phyloP scores from a whole-genome alignment of 2,113 vertebrate species.

The Oenanthe melanoleuca region DNA sequence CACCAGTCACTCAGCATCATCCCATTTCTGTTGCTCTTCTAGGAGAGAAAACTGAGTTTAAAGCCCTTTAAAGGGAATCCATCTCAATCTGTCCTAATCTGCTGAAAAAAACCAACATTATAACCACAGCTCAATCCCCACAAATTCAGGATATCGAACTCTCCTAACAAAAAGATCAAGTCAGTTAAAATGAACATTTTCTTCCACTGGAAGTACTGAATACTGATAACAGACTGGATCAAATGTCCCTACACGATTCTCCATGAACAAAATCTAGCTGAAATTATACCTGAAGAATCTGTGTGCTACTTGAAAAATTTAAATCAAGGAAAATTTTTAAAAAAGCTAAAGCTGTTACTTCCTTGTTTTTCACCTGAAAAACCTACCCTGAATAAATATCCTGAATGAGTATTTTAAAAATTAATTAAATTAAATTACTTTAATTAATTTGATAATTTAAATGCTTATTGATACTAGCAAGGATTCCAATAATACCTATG shows the following conservation, averaged over 20 bases:
- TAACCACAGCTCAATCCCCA: background rate
- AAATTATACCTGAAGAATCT: background rate
- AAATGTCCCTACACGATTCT: background rate
- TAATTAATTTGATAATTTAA: background rate
- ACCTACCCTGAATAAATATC: too few relatives aligned
- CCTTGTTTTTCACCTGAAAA: background rate
- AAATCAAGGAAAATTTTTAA: background rate
- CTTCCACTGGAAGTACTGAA: background rate
- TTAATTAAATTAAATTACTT: background rate
- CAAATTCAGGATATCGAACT: background rate
- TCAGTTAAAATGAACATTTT: background rate
- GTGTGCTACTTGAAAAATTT: background rate
- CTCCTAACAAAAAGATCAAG: background rate
- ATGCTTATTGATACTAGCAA: background rate
- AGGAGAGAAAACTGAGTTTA: background rate
- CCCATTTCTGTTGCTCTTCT: background rate
- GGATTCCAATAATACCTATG: background rate
- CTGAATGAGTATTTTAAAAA: too few relatives aligned
- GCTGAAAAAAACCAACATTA: background rate
- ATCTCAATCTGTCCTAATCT: background rate
- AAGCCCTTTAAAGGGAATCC: background rate
- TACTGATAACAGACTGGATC: background rate
- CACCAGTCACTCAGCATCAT: background rate
- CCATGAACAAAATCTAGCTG: background rate
- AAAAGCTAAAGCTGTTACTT: background rate